These are phyloP conservation scores for Meghimatium bilineatum DNA, from an alignment of 2,888 invertebrate species.

Conservation along the genomic window DNA sequence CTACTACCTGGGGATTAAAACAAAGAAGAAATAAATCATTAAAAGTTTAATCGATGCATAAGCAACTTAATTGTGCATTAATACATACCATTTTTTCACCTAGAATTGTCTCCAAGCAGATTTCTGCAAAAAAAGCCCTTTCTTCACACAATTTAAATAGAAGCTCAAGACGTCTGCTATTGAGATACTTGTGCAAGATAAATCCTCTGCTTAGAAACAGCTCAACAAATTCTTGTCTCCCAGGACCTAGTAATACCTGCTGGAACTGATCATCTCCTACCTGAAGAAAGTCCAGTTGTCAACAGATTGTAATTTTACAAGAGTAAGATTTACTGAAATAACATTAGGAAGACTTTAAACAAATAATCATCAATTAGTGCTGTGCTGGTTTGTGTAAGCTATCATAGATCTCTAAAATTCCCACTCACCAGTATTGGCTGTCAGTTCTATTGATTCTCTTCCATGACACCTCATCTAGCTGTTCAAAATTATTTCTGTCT, in stretches of 20 bases:
- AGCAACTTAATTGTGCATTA: background rate
- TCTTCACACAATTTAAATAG: slow-evolving; percentile 72
- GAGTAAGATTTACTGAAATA: background rate
- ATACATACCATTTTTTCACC: slow-evolving; percentile 62
- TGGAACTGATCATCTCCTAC: slow-evolving; percentile 73
- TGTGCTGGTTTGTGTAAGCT: too few relatives aligned
- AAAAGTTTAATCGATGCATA: background rate
- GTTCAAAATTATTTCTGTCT: too few relatives aligned
- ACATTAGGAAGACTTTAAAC: too few relatives aligned
- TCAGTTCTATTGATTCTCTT: too few relatives aligned
- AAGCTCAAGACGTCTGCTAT: slow-evolving; percentile 64
- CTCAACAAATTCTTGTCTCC: slow-evolving; percentile 76
- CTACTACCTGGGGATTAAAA: too few relatives aligned
- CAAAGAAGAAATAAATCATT: too few relatives aligned
- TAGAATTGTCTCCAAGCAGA: slow-evolving; percentile 73
- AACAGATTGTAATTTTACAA: background rate
- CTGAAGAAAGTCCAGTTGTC: slow-evolving; percentile 47
- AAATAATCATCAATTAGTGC: too few relatives aligned
- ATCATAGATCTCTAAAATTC: too few relatives aligned
- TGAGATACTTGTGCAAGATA: slow-evolving; percentile 74
- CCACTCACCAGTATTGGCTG: too few relatives aligned
- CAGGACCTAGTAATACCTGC: slow-evolving; percentile 71
- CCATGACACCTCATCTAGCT: too few relatives aligned
- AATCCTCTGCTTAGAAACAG: slow-evolving; percentile 76
- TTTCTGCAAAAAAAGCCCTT: slow-evolving; percentile 73